Base-by-base conservation (phyloP, 2,888 invertebrate species). In the Carterocephalus palaemon region DNA sequence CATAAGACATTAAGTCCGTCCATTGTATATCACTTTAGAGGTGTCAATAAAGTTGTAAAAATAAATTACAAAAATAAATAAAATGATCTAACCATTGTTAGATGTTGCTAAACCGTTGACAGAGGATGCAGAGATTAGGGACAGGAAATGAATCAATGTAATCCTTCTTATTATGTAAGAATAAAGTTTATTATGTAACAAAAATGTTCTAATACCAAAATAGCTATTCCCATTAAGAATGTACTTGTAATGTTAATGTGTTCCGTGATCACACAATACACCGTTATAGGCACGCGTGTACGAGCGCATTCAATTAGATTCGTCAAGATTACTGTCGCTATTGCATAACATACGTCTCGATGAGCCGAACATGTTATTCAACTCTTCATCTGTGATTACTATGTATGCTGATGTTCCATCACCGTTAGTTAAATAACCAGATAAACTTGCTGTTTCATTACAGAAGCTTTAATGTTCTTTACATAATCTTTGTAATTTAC, bases 281-380 rank as follows among this genome's bases (percentile, higher is more conserved):
- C 77, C 74, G 81, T 82, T 83, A 83, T 70, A 62, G 70, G 64
- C 73, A 75, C 68, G 74, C 56, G 63, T 70, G 69, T 64, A 53
- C 52, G 52, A 51, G 53, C 52, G 70, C 74, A 71, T 73, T 67
- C 71, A 70, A 72, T 72, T 69, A 72, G 75, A 62, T 57, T 59
- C 51, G 58, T 57, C 60, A 72, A 79, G 76, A 82, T 83, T 74
- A 78, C 67, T 52, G 32, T 32, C 51, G 56, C 51, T 59, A 58
- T 83, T 82, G 72, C 79, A 72, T 75, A 83, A 85, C 75, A 67
- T 67, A 67, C 65, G 71, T 70, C 71, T 71, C 58, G 64, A 60
- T 68, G 63, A 66, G 71, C 66, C 55, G 57, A 67, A 68, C 73
- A 64, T 67, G 77, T 75, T 79, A 73, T 73, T 73, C 73, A 74